Conservation (phyloP, 1,140 invertebrate genomes). For the Schlechtendalia chinensis region DNA sequence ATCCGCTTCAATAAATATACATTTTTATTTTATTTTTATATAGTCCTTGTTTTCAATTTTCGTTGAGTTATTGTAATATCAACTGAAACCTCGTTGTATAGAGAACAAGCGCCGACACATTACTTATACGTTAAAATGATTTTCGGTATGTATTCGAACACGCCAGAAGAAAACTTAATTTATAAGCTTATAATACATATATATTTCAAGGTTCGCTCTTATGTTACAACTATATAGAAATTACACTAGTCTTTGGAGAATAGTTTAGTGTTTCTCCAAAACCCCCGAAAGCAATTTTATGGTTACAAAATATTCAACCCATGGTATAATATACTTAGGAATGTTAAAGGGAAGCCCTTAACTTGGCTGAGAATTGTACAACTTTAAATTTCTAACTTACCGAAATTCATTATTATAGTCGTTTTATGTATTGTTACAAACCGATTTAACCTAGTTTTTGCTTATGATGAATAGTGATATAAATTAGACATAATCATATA, state of each 20-base stretch:
- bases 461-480: no score
- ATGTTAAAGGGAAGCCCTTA: not conserved
- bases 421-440: no score
- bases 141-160: not conserved
- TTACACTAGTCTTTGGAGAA: not conserved
- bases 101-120: no score
- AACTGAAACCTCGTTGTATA: no score
- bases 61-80: no score
- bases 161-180: not conserved
- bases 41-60: no score
- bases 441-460: no score
- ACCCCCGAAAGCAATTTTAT: not conserved
- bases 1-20: no score
- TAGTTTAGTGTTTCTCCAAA: constrained; percentile 10
- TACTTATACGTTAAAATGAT: not conserved
- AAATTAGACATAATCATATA: no score
- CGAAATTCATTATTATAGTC: not conserved
- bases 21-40: no score
- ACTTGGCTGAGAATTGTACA: not conserved
- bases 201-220: not conserved
- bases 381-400: not conserved
- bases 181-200: constrained; percentile 1
- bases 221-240: not conserved
- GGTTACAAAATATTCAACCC: not conserved
- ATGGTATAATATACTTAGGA: not conserved